phyloP scores from a whole-genome alignment of 2,888 invertebrate genomes.

The Amphipoea oculea region DNA sequence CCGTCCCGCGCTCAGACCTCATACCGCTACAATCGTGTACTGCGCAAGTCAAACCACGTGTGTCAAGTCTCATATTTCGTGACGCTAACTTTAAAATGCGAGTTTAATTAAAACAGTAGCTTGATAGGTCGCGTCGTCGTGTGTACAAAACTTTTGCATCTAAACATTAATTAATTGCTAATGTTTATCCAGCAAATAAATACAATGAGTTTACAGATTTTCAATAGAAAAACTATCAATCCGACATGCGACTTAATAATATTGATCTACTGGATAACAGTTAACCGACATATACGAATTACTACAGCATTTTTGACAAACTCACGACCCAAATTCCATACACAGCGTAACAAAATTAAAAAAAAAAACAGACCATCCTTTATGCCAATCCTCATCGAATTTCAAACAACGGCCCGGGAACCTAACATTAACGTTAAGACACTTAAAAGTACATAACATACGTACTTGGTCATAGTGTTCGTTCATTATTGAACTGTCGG shows the following conservation, averaged over 20 bases:
- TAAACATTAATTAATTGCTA: not conserved
- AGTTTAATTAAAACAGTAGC: not conserved
- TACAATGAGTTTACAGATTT: not conserved
- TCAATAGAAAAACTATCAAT: conserved; percentile 1
- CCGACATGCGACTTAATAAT: not conserved
- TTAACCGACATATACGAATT: not conserved
- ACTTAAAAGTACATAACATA: conserved; percentile 66
- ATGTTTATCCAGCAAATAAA: conserved; percentile 3
- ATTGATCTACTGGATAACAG: not conserved
- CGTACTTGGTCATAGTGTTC: conserved; percentile 68
- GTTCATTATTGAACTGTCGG: conserved; percentile 55
- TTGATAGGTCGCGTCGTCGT: too few relatives aligned
- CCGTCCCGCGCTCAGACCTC: too few relatives aligned
- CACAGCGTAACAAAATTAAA: conserved; percentile 37
- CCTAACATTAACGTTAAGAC: conserved; percentile 68
- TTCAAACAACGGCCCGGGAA: conserved; percentile 56
- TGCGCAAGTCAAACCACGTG: too few relatives aligned
- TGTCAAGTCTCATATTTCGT: too few relatives aligned
- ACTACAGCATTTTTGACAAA: conserved; percentile 7
- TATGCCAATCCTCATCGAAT: conserved; percentile 50
- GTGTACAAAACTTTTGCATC: conserved; percentile 10
- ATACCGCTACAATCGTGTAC: too few relatives aligned
- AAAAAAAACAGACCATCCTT: conserved; percentile 47
- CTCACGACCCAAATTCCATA: conserved; percentile 42
- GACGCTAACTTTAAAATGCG: too few relatives aligned